These are phyloP conservation scores for Troilus luridus DNA, from an alignment of 2,888 invertebrate genomes.

Conservation along the genomic window DNA sequence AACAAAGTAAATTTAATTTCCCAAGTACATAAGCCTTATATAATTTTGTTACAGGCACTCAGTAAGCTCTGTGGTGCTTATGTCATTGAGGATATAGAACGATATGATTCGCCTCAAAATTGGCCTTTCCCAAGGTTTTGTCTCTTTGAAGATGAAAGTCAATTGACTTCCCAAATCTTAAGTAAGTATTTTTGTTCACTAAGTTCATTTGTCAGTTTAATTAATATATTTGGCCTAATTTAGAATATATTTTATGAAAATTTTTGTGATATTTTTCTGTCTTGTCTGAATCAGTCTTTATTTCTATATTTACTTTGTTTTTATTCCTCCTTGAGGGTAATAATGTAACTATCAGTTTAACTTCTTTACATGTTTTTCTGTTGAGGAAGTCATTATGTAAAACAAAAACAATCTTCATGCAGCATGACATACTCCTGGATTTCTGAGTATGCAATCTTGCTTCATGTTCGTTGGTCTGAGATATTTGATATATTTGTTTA, in stretches of 20 bases:
- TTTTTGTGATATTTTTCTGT: no score
- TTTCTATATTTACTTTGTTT: not conserved
- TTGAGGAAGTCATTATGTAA: no score
- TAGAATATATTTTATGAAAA: not conserved
- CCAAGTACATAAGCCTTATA: no score
- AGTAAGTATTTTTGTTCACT: slow-evolving; percentile 30
- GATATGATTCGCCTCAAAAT: not conserved
- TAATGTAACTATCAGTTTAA: no score
- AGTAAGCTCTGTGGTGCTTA: slow-evolving; percentile 36
- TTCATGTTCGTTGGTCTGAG: no score
- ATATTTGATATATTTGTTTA: no score
- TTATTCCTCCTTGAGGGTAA: no score
- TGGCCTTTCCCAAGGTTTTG: slow-evolving; percentile 51
- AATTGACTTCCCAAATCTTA: slow-evolving; percentile 35
- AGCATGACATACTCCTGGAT: no score
- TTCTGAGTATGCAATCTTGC: no score
- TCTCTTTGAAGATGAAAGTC: slow-evolving; percentile 43
- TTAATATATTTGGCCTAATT: not conserved
- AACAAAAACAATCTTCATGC: no score
- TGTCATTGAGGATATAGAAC: slow-evolving; percentile 12
- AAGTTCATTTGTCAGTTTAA: not conserved
- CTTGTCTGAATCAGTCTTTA: not conserved
- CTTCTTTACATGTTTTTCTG: no score
- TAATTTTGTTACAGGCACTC: slow-evolving; percentile 24
- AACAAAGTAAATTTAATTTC: not conserved